Evolutionary conservation across 1,140 invertebrate genomes (phyloP).

Genomic region (Belonocnema kinseyi): DNA sequence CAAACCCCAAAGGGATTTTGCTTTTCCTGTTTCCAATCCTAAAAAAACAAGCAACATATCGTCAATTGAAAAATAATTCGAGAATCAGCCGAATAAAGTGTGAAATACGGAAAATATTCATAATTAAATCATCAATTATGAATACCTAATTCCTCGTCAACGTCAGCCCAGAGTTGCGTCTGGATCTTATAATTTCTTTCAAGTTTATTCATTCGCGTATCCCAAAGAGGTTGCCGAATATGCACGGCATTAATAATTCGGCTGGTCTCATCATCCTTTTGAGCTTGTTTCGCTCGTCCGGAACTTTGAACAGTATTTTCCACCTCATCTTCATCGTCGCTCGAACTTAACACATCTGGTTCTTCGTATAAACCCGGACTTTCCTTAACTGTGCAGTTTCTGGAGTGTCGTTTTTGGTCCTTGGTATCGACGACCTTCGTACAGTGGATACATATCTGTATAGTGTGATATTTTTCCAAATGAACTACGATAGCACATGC

Average conservation of each 20-base stretch:
- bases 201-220: background rate
- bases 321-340: background rate
- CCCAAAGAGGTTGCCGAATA: background rate
- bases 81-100: background rate
- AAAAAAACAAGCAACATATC: background rate
- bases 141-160: conserved; percentile 12
- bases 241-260: conserved; percentile 12
- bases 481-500: background rate
- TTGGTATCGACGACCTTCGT: background rate
- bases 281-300: background rate
- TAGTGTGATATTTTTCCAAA: background rate
- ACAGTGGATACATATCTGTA: background rate
- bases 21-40: background rate
- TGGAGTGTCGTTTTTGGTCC: conserved; percentile 11
- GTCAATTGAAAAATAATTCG: background rate
- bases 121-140: no score
- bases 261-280: background rate
- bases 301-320: background rate
- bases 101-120: no score
- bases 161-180: background rate
- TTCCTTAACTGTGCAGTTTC: conserved; percentile 11
- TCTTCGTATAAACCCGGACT: conserved; percentile 1
- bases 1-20: background rate
- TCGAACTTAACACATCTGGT: conserved; percentile 14
- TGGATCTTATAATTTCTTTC: background rate